These are phyloP conservation scores for Smutsia temminckii DNA, from an alignment of 2,797 vertebrate genomes.

Conservation along the genomic window DNA sequence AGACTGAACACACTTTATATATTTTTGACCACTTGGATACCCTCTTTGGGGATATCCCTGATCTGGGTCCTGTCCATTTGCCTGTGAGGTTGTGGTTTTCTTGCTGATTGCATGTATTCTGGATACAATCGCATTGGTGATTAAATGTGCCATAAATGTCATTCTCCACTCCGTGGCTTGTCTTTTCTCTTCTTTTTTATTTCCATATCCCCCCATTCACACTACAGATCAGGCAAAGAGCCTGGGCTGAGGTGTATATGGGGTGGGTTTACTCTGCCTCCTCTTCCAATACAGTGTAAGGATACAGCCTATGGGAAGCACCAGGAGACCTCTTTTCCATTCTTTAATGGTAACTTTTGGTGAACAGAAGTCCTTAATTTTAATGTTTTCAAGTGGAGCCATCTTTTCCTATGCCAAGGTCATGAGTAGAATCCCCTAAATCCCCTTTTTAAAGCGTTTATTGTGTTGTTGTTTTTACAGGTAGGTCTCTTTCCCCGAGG, in stretches of 20 bases:
- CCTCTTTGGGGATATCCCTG: background rate
- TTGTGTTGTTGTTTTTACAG: background rate
- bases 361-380: background rate
- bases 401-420: background rate
- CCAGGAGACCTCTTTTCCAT: conserved; percentile 81
- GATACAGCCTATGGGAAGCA: conserved; percentile 90
- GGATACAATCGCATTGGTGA: background rate
- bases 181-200: background rate
- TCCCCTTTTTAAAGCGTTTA: background rate
- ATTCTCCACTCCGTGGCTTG: background rate
- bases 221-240: conserved; percentile 64
- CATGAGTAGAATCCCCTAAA: background rate
- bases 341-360: background rate
- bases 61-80: background rate
- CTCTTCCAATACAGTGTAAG: conserved; percentile 88
- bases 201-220: conserved; percentile 79
- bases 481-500: background rate
- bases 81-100: background rate
- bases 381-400: background rate
- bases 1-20: background rate
- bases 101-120: background rate
- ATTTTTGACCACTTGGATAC: background rate
- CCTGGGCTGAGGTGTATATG: conserved; percentile 66
- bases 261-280: conserved; percentile 86
- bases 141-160: background rate